phyloP scores from a whole-genome alignment of 2,113 vertebrate genomes.

The Pedetes capensis region DNA sequence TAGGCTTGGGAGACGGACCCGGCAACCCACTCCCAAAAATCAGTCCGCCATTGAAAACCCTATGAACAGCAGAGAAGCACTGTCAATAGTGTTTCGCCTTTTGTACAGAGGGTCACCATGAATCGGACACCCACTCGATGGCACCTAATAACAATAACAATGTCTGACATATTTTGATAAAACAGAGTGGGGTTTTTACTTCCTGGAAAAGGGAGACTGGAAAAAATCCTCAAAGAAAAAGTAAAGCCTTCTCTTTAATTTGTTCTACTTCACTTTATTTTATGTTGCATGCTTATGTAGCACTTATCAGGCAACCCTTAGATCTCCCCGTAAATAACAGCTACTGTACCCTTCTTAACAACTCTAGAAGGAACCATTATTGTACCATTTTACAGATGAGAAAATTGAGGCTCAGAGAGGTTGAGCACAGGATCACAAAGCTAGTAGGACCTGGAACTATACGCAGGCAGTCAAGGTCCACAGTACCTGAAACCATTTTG shows the following conservation, averaged over 20 bases:
- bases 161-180: background rate
- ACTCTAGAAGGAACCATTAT: background rate
- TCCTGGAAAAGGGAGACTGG: background rate
- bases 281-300: background rate
- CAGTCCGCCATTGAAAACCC: too few relatives aligned
- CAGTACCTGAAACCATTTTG: background rate
- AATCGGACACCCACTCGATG: too few relatives aligned
- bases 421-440: background rate
- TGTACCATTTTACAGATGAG: background rate
- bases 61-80: too few relatives aligned
- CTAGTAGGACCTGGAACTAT: background rate
- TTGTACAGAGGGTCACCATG: too few relatives aligned
- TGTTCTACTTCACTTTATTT: background rate
- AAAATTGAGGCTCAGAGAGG: background rate
- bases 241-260: conserved; percentile 15
- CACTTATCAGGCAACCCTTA: background rate
- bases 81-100: too few relatives aligned
- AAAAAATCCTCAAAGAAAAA: background rate
- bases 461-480: background rate
- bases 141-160: too few relatives aligned
- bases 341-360: background rate
- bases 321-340: background rate
- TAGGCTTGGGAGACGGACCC: too few relatives aligned
- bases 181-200: background rate
- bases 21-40: too few relatives aligned